These are phyloP conservation scores for Enteromius fasciolatus DNA, from an alignment of 2,797 vertebrate species.

Conservation along the genomic window DNA sequence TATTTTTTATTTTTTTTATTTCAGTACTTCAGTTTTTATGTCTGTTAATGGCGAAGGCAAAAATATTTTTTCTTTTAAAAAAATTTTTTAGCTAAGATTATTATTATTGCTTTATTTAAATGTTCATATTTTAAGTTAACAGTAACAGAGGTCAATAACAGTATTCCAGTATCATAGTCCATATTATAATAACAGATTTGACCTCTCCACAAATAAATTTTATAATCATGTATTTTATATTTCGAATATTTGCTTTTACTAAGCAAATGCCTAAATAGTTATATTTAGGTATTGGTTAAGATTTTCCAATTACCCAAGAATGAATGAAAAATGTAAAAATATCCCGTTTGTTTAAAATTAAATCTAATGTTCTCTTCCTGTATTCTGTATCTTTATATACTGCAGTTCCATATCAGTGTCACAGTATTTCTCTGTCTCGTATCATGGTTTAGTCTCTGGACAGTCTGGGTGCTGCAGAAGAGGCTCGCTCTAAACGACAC, in stretches of 20 bases:
- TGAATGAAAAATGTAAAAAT: neutral
- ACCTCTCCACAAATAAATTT: neutral
- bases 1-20: neutral
- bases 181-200: neutral
- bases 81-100: neutral
- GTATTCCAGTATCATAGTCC: neutral
- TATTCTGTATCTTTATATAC: conserved; percentile 7
- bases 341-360: neutral
- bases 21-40: neutral
- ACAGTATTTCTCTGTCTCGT: conserved; percentile 28
- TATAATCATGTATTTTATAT: too few relatives aligned
- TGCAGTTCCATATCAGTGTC: conserved; percentile 19
- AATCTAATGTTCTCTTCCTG: conserved; percentile 9
- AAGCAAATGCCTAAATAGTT: neutral
- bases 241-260: neutral
- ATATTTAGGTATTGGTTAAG: neutral
- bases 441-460: conserved; percentile 85
- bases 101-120: neutral
- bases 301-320: neutral
- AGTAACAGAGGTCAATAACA: neutral
- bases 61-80: neutral
- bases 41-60: neutral
- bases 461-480: conserved; percentile 86
- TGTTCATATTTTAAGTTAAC: neutral
- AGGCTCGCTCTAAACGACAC: conserved; percentile 90